These are phyloP conservation scores for Anser brachyrhynchus DNA, from an alignment of 2,113 vertebrate genomes.

Conservation along the genomic window DNA sequence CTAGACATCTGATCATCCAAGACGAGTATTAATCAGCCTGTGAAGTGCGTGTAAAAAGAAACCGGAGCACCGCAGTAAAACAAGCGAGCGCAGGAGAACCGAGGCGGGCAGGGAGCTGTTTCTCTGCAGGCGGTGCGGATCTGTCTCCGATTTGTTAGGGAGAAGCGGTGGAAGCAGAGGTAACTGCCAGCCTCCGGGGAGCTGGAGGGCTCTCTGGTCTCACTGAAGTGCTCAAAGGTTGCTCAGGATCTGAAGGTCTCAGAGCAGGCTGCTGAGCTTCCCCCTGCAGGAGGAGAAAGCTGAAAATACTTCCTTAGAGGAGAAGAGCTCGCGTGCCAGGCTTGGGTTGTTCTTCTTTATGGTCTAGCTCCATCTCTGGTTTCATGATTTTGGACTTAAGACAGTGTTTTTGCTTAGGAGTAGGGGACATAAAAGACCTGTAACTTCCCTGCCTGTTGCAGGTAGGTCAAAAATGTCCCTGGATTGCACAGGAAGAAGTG, in stretches of 20 bases:
- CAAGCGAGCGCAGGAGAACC: background rate
- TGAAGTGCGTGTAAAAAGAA: background rate
- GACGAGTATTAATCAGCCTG: background rate
- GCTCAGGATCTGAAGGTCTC: background rate
- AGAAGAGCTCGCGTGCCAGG: background rate
- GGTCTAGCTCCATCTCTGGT: background rate
- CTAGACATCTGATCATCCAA: background rate
- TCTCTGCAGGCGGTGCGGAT: fast-evolving
- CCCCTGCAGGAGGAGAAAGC: background rate
- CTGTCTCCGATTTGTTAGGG: background rate
- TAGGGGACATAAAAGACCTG: background rate
- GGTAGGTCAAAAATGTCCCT: background rate
- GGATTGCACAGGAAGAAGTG: background rate
- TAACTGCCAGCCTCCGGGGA: background rate
- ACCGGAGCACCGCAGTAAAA: background rate
- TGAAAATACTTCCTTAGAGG: background rate
- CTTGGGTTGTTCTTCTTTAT: background rate
- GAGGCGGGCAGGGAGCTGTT: background rate
- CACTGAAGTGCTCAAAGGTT: background rate
- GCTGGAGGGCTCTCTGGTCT: background rate
- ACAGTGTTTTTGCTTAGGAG: background rate
- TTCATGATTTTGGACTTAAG: background rate
- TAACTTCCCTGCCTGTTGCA: fast-evolving
- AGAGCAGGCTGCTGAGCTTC: background rate
- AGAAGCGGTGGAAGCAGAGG: background rate